Base-by-base conservation (phyloP, 1,140 invertebrate species). In the Oreohelix idahoensis region DNA sequence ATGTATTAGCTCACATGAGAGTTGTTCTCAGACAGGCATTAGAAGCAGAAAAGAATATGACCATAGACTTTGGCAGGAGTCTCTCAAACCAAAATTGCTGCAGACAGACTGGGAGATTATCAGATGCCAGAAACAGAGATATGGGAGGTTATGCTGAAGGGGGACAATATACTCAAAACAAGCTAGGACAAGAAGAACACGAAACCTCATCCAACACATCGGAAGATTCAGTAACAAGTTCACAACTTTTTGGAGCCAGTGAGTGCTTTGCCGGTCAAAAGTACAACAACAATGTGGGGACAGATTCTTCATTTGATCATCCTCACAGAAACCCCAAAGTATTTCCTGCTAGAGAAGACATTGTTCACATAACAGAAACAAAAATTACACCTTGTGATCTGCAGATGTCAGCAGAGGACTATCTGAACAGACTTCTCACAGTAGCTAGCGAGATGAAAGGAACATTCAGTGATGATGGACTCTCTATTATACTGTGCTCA, bases 391-490 rank as follows among this genome's bases (percentile, higher is more conserved):
- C 45, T 76, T 35, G 39, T 35, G 74, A 76, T 35, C 32, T 76
- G 26, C 17, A 53, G 17, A 76, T 49, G 74, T 49, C 74, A 10
- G 29, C 42, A 2, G 45, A 45, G 13, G 74, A 76, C 74, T 51
- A 49, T 51, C 13, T 76, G n/a, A 29, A 76, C 1, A 35, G 42
- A 45, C 29, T 45, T 51, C 17, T 76, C 15, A 35, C 2, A 4
- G 8, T 76, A 8, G 42, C 36, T 73, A 32, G 11, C 45, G n/a
- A 32, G 0, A 29, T 49, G 39, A 13, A 51, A 32, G 74, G 74
- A 29, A 76, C 74, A 69, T 26, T 66, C 1, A 79, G 77, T 45
- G 77, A 79, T 66, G 77, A 79, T 53, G 77, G 77, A n/a, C 35
- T 51, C 32, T 58, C 29, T 35, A 1, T 49, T 5, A 17, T 66